Percentiles rank a stretch among this genome's conserved stretches.
phyloP scores from a whole-genome alignment of 2,797 vertebrate genomes.

The Pangasius macronema region DNA sequence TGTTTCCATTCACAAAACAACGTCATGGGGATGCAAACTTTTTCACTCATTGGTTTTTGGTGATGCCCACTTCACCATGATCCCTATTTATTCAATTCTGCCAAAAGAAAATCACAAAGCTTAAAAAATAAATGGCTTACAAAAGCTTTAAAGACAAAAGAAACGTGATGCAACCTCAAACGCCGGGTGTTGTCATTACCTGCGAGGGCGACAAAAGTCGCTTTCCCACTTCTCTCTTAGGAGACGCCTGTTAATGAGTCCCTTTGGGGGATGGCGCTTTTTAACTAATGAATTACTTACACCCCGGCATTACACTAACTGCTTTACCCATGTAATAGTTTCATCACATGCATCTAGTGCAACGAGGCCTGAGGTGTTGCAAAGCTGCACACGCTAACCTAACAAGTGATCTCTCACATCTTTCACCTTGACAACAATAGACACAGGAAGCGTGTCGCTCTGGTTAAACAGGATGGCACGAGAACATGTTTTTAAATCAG shows the following conservation, averaged over 20 bases:
- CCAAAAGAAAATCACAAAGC: not conserved
- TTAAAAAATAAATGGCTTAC: not conserved
- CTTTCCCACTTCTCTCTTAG: conserved; percentile 21
- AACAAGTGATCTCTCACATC: not conserved
- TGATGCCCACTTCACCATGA: not conserved
- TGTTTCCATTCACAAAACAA: not conserved
- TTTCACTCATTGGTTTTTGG: not conserved
- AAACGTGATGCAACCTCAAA: conserved; percentile 68
- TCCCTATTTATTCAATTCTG: not conserved
- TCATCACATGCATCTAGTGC: conserved; percentile 66
- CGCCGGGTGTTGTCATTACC: conserved; percentile 58
- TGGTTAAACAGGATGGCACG: not conserved
- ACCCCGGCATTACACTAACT: conserved; percentile 42
- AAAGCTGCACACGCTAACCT: not conserved
- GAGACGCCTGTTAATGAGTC: conserved; percentile 66
- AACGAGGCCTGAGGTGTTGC: conserved; percentile 31
- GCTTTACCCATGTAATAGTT: conserved; percentile 61
- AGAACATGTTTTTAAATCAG: not conserved
- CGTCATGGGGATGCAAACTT: not conserved
- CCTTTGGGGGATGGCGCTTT: conserved; percentile 58
- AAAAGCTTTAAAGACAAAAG: not conserved
- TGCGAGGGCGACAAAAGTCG: conserved; percentile 41
- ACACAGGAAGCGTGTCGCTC: not conserved
- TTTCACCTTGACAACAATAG: not conserved
- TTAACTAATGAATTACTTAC: conserved; percentile 64